Base-by-base conservation (phyloP, 2,888 invertebrate species). In the Erebia epiphron region DNA sequence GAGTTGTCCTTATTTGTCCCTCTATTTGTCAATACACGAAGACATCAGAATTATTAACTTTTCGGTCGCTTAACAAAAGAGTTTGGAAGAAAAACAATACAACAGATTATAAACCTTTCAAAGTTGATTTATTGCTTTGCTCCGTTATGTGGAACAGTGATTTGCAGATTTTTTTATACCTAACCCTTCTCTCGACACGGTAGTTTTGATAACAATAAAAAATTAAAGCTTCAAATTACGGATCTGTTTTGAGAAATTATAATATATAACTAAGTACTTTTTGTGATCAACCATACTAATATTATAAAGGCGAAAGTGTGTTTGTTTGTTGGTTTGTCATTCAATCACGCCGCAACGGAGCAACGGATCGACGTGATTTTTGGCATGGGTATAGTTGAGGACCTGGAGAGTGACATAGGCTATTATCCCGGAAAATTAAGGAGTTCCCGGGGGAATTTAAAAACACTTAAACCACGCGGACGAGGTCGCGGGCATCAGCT, bases 101-200 rank as follows among this genome's bases (percentile, higher is more conserved):
- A 80, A 78, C 66, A 82, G 80, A 85, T 86, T 79, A 86, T 86
- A 87, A 88, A 84, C 86, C 86, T 84, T 87, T 82, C 78, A 77
- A 77, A 79, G 79, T 81, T 88, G 87, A 91, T 91, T 90, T 89
- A 89, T 84, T 80, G 77, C 67, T 67, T 52, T 21, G 11, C 35
- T 18, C 67, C 67, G 60, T 67, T 61, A 41, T 60, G 58, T 41
- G 67, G 60, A 13, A 18, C 35, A 18, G 16, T 52, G 60, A 67
- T 61, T 67, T 61, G 67, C 67, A 67, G 35, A 67, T 67, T 67
- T 21, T 41, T 41, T 67, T 67, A n/a, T n/a, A n/a, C n/a, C n/a
- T 18, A 49, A 46, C 66, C n/a, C 52, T 21, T 56, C 18, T 57
- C 21, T 66, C 2, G 41, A 65, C 16, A 64, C 43, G 14, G 52